phyloP scores from a whole-genome alignment of 2,797 vertebrate genomes.

The Chelonia mydas region DNA sequence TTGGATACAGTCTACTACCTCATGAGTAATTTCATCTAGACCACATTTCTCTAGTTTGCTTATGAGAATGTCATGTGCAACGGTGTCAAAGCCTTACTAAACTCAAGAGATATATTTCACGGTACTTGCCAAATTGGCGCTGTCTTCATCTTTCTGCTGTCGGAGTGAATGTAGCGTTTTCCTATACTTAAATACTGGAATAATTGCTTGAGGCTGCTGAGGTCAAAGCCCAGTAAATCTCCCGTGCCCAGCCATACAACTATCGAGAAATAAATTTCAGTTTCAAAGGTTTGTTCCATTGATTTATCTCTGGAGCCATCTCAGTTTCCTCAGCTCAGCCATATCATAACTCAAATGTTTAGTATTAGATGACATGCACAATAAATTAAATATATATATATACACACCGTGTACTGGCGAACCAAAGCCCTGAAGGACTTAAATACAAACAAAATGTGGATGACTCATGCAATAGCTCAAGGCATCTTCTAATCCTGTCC shows the following conservation, averaged over 20 bases:
- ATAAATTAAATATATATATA: not conserved
- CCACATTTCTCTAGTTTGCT: not conserved
- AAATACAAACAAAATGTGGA: not conserved
- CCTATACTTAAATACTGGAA: not conserved
- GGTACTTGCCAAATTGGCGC: not conserved
- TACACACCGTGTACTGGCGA: not conserved
- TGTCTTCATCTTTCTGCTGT: slow-evolving; percentile 13
- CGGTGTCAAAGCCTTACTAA: not conserved
- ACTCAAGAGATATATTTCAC: not conserved
- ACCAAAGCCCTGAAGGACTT: not conserved
- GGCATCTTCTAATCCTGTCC: not conserved
- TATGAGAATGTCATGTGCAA: not conserved
- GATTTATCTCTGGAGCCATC: slow-evolving; percentile 14
- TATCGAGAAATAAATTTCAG: slow-evolving; percentile 38
- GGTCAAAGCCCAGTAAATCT: slow-evolving; percentile 34
- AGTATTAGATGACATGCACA: slow-evolving; percentile 7
- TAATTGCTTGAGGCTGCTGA: slow-evolving; percentile 20
- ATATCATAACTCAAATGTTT: not conserved
- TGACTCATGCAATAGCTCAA: not conserved
- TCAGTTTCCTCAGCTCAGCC: not conserved
- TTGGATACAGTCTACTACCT: not conserved
- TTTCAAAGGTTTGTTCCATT: slow-evolving; percentile 10
- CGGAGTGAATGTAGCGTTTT: slow-evolving; percentile 22
- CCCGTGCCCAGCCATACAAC: not conserved
- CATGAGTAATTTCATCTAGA: not conserved